Evolutionary conservation across 2,888 invertebrate species (phyloP).

Genomic region (Eupeodes latifasciatus): DNA sequence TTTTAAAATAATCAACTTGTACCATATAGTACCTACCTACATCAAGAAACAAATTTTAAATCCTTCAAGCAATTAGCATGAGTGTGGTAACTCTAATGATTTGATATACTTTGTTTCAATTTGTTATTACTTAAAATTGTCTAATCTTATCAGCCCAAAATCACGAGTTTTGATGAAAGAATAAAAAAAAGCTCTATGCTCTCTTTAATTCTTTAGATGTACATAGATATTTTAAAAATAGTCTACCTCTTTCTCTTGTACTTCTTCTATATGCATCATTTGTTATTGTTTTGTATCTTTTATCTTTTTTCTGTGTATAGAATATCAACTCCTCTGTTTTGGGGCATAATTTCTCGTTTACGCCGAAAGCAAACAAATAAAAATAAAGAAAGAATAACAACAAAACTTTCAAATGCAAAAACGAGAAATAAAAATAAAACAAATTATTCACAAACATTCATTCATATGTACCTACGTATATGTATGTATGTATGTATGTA

Average conservation of each 20-base stretch:
- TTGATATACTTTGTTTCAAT: conserved; percentile 11
- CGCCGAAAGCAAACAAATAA: background rate
- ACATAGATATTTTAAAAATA: conserved; percentile 65
- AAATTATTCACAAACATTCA: conserved; percentile 28
- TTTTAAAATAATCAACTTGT: too few species aligned
- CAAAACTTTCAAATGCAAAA: conserved; percentile 25
- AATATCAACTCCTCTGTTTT: conserved; percentile 64
- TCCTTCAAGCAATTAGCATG: background rate
- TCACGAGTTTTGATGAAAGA: conserved; percentile 63
- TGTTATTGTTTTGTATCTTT: conserved; percentile 28
- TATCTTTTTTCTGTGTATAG: conserved; percentile 26
- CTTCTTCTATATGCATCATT: conserved; percentile 16
- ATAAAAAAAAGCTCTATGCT: conserved; percentile 44
- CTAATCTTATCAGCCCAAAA: conserved; percentile 74
- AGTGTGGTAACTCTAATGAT: conserved; percentile 9
- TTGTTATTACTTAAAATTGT: conserved; percentile 52
- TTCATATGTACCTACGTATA: conserved; percentile 19
- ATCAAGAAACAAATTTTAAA: too few species aligned
- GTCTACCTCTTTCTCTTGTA: conserved; percentile 61
- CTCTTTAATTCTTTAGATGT: conserved; percentile 43
- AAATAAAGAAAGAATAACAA: background rate
- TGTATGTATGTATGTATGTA: background rate
- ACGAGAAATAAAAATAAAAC: conserved; percentile 29
- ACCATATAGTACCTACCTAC: too few species aligned
- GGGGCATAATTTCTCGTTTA: conserved; percentile 24